phyloP scores from a whole-genome alignment of 1,140 invertebrate genomes.

The Tetraneura akinire region DNA sequence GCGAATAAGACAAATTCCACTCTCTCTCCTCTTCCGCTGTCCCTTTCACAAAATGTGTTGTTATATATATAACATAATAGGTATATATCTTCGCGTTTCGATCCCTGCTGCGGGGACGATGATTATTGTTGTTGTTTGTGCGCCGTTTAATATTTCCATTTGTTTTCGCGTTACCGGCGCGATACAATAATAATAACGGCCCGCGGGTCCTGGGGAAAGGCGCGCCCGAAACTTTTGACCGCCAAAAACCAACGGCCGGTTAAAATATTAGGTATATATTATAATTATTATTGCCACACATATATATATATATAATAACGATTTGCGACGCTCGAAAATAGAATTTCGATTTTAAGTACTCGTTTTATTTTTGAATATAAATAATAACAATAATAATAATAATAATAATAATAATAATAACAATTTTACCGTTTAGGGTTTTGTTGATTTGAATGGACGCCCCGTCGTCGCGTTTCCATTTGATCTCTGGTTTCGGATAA shows the following conservation, averaged over 20 bases:
- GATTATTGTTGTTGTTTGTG: constrained; percentile 39
- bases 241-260: not conserved
- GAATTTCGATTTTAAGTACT: too few species aligned
- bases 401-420: too few species aligned
- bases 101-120: not conserved
- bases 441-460: constrained; percentile 81
- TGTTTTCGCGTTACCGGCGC: not conserved
- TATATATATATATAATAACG: too few species aligned
- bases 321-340: too few species aligned
- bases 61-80: constrained; percentile 7
- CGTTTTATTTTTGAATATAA: too few species aligned
- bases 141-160: constrained; percentile 47
- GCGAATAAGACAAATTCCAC: constrained; percentile 39
- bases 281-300: not conserved
- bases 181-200: too few species aligned
- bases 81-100: not conserved
- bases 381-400: too few species aligned
- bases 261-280: too few species aligned
- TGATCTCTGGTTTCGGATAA: constrained; percentile 82
- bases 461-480: constrained; percentile 88
- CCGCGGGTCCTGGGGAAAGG: not conserved
- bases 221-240: constrained; percentile 26
- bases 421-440: constrained; percentile 75
- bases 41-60: too few species aligned
- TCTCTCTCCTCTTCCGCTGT: not conserved